Percentiles rank a stretch among this genome's conserved stretches.
Conservation (phyloP, 2,113 vertebrate genomes). For the Nyctibius bracteatus region DNA sequence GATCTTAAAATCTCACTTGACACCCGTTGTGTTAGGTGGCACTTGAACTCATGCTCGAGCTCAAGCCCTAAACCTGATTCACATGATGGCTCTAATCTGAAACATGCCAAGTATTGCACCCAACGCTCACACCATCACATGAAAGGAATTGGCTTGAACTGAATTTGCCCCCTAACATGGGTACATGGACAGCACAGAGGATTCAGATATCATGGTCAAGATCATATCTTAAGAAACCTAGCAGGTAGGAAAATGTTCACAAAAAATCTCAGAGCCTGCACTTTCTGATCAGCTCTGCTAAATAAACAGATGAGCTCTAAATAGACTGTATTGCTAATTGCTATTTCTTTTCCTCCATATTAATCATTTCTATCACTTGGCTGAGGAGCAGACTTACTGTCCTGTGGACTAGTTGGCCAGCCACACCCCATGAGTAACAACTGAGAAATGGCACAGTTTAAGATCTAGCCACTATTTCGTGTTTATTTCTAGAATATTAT, state of each 20-base stretch:
- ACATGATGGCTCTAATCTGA: neutral
- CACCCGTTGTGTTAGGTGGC: neutral
- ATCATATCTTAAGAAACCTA: neutral
- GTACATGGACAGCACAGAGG: neutral
- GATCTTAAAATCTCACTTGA: neutral
- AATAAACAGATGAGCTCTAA: neutral
- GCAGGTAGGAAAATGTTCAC: neutral
- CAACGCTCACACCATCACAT: neutral
- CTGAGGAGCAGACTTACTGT: neutral
- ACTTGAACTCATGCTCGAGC: neutral
- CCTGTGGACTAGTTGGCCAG: neutral
- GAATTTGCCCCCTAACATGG: neutral
- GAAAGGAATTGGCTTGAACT: neutral
- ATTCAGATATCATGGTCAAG: neutral
- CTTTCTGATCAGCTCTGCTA: neutral
- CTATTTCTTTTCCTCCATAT: neutral
- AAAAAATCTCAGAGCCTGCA: neutral
- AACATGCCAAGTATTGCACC: neutral
- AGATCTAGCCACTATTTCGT: neutral
- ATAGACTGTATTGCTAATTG: neutral
- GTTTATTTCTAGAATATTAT: neutral
- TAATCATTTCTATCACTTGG: neutral
- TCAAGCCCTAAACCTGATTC: neutral
- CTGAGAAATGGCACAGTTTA: neutral
- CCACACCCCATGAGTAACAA: neutral